phyloP scores from a whole-genome alignment of 2,113 vertebrate genomes.

The Gymnobelideus leadbeateri region DNA sequence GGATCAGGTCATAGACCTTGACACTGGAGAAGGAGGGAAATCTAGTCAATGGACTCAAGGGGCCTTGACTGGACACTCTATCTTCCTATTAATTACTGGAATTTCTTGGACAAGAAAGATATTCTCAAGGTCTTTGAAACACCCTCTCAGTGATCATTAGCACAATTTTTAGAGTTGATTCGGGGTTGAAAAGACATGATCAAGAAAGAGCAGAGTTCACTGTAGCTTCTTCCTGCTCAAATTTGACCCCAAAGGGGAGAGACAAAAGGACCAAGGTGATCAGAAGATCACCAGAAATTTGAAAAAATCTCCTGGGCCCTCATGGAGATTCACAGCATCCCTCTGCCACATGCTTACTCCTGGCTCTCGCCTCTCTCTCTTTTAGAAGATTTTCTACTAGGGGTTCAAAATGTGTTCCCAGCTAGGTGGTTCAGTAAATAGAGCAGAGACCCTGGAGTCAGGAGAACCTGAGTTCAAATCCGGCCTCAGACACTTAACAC shows the following conservation, averaged over 20 bases:
- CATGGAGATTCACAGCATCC: background rate
- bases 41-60: background rate
- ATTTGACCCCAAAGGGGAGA: background rate
- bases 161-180: background rate
- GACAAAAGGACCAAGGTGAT: background rate
- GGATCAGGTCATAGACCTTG: background rate
- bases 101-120: background rate
- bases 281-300: too few species aligned
- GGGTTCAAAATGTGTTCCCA: background rate
- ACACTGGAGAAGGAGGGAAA: background rate
- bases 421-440: too few species aligned
- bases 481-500: too few species aligned
- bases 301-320: background rate
- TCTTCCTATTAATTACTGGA: background rate
- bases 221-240: rapidly evolving
- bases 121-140: background rate
- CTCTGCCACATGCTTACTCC: background rate
- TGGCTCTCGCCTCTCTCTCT: background rate
- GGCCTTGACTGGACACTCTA: background rate
- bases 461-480: too few species aligned
- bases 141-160: too few species aligned
- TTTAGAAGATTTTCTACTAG: background rate
- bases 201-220: background rate
- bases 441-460: too few species aligned
- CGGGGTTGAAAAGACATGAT: background rate